These are phyloP conservation scores for Aplysia californica DNA, from an alignment of 1,140 invertebrate species.

Conservation along the genomic window DNA sequence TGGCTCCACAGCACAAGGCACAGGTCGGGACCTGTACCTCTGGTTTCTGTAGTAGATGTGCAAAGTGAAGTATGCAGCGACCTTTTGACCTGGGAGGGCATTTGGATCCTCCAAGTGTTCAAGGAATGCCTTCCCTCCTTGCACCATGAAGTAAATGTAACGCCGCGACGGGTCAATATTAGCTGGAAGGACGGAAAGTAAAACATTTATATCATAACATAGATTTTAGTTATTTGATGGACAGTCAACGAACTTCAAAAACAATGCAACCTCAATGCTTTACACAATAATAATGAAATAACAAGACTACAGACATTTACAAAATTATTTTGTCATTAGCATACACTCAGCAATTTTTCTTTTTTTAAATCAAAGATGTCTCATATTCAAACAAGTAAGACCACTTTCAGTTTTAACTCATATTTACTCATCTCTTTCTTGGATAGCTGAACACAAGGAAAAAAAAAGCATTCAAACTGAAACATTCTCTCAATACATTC, in stretches of 20 bases:
- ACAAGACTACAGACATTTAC: background rate
- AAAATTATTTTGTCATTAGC: background rate
- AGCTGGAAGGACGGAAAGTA: constrained; percentile 41
- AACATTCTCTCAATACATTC: too few relatives aligned
- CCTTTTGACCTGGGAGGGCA: constrained; percentile 51
- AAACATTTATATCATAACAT: too few relatives aligned
- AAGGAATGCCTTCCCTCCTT: constrained; percentile 62
- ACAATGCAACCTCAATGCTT: background rate
- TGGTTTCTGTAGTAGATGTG: constrained; percentile 65
- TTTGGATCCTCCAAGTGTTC: constrained; percentile 61
- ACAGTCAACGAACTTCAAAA: background rate
- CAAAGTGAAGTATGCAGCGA: constrained; percentile 58
- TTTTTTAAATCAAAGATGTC: too few relatives aligned
- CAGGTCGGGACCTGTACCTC: constrained; percentile 63
- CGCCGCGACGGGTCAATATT: constrained; percentile 63
- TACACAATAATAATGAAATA: background rate
- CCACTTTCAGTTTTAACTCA: too few relatives aligned
- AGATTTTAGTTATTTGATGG: background rate
- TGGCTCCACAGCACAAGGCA: constrained; percentile 66
- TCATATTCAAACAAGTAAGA: too few relatives aligned
- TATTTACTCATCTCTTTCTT: too few relatives aligned
- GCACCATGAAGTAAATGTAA: constrained; percentile 60
- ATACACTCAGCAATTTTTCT: too few relatives aligned
- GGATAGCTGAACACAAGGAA: too few relatives aligned
- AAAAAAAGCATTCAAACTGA: too few relatives aligned